Conservation (phyloP, 2,113 vertebrate species). For the Elanus axillaris region DNA sequence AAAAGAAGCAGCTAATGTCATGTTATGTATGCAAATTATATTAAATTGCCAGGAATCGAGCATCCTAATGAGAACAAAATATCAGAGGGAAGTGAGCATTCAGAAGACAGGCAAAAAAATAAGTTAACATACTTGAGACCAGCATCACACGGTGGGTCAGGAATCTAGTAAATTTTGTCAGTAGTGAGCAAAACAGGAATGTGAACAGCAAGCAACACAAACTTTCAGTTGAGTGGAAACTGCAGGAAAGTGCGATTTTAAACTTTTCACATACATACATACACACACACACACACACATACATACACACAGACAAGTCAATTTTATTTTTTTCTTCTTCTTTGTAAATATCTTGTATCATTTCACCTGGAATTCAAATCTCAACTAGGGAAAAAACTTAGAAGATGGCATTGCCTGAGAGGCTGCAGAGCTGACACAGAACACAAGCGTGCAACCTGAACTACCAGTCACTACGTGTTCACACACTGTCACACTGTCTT, state of each 20-base stretch:
- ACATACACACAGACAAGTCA: accelerated
- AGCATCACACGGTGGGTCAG: background rate
- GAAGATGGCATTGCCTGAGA: background rate
- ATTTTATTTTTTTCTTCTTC: background rate
- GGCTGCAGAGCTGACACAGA: background rate
- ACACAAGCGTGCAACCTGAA: background rate
- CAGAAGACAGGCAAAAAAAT: background rate
- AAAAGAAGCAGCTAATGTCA: background rate
- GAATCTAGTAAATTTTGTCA: background rate
- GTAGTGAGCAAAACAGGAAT: background rate
- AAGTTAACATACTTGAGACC: background rate
- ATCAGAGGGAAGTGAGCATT: background rate
- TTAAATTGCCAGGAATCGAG: background rate
- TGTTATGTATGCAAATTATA: background rate
- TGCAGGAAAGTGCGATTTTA: background rate
- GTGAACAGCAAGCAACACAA: background rate
- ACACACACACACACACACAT: background rate
- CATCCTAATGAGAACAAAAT: background rate
- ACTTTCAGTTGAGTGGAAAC: background rate
- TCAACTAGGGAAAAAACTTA: background rate
- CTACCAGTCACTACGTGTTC: background rate
- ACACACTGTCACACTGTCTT: background rate
- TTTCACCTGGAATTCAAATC: background rate
- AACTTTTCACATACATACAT: background rate
- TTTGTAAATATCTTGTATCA: background rate